phyloP scores from a whole-genome alignment of 2,797 vertebrate genomes.

The Silurus lanzhouensis region DNA sequence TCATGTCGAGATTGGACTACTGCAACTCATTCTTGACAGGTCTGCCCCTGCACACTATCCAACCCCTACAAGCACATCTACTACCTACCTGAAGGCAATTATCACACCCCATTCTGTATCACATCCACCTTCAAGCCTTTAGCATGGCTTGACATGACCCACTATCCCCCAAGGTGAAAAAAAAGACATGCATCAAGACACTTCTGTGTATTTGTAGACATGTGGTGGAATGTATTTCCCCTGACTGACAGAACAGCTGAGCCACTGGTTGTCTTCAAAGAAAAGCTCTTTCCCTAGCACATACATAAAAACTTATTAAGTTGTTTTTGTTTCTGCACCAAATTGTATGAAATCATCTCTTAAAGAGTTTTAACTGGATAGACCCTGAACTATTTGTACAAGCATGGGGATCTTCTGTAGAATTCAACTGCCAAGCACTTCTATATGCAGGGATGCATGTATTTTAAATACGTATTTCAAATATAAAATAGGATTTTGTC shows the following conservation, averaged over 20 bases:
- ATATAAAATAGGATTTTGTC: too few relatives aligned
- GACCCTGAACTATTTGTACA: slow-evolving; percentile 3
- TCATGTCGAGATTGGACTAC: neutral
- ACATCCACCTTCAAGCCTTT: neutral
- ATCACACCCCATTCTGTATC: slow-evolving; percentile 3
- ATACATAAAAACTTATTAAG: neutral
- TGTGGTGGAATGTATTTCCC: slow-evolving; percentile 3
- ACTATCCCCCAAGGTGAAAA: neutral
- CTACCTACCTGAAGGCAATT: slow-evolving; percentile 5
- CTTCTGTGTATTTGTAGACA: slow-evolving; percentile 34
- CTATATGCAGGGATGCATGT: neutral
- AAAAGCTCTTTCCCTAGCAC: neutral
- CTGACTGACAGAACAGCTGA: slow-evolving; percentile 20
- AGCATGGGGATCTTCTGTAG: neutral
- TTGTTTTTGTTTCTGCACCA: slow-evolving; percentile 7
- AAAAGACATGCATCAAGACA: slow-evolving; percentile 11
- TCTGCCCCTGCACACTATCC: slow-evolving; percentile 1
- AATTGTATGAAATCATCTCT: neutral
- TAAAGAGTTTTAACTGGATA: neutral
- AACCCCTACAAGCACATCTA: neutral
- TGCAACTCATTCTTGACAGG: neutral
- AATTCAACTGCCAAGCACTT: neutral
- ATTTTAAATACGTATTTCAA: too few relatives aligned
- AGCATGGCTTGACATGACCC: slow-evolving; percentile 10
- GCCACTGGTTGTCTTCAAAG: slow-evolving; percentile 11